These are phyloP conservation scores for Zaprionus nigranus DNA, from an alignment of 1,140 invertebrate species.

Conservation along the genomic window DNA sequence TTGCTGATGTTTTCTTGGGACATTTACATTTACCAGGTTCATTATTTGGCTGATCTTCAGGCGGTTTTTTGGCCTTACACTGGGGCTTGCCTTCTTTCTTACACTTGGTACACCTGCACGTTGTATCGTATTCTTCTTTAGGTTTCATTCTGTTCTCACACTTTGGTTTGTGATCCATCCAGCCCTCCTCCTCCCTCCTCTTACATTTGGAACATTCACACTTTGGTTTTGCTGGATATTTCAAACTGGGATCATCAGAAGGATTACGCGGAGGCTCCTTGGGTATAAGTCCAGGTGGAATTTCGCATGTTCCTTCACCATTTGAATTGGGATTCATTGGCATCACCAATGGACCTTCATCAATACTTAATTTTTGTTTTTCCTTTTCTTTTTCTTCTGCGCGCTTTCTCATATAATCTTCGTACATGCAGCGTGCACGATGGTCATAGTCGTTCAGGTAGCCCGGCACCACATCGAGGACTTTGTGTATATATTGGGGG, in stretches of 20 bases:
- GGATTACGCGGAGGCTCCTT: constrained; percentile 1
- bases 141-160: constrained; percentile 10
- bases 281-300: constrained; percentile 28
- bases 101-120: constrained; percentile 49
- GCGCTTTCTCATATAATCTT: constrained; percentile 10
- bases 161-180: constrained; percentile 47
- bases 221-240: neutral
- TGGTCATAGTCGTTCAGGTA: neutral
- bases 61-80: constrained; percentile 7
- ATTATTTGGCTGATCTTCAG: neutral
- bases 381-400: neutral
- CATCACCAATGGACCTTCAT: constrained; percentile 48
- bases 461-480: constrained; percentile 29
- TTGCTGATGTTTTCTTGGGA: neutral
- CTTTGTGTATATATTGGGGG: constrained; percentile 30
- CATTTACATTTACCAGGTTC: constrained; percentile 14
- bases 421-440: neutral
- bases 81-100: constrained; percentile 43
- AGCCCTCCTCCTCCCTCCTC: constrained; percentile 33
- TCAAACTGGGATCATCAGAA: neutral
- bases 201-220: constrained; percentile 53
- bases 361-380: constrained; percentile 40
- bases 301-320: neutral
- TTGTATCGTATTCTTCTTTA: neutral
- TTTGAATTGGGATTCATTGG: constrained; percentile 17